Evolutionary conservation across 2,797 vertebrate species (phyloP).

Genomic region (Myiotriccus ornatus): DNA sequence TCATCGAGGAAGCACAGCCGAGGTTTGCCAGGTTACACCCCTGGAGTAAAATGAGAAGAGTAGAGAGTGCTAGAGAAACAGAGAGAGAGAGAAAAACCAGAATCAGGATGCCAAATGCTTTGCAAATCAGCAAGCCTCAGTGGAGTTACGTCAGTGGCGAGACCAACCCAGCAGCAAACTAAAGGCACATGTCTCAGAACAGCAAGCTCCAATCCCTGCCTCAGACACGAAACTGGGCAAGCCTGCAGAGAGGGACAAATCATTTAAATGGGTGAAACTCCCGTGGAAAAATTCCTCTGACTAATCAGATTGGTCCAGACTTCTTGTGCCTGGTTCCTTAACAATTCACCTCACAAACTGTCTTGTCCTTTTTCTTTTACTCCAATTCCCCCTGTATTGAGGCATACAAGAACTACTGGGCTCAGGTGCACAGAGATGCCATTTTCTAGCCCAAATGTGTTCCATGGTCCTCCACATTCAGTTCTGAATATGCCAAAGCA

Average conservation of each 20-base stretch:
- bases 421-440: neutral
- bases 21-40: neutral
- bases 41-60: neutral
- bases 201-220: neutral
- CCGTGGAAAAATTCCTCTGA: neutral
- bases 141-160: neutral
- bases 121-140: neutral
- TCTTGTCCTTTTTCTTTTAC: neutral
- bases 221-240: neutral
- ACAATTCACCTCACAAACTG: neutral
- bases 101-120: neutral
- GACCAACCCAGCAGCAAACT: neutral
- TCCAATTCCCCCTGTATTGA: neutral
- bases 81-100: neutral
- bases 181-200: neutral
- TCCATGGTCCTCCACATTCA: neutral
- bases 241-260: neutral
- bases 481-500: neutral
- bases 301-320: accelerated
- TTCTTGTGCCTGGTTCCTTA: neutral
- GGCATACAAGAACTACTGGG: neutral
- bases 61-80: neutral
- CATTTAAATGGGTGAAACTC: neutral
- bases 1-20: neutral
- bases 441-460: neutral